Percentiles rank a stretch among this genome's conserved stretches.
Evolutionary conservation across 2,797 vertebrate species (phyloP).

Genomic region (Coranthus polyacanthus): DNA sequence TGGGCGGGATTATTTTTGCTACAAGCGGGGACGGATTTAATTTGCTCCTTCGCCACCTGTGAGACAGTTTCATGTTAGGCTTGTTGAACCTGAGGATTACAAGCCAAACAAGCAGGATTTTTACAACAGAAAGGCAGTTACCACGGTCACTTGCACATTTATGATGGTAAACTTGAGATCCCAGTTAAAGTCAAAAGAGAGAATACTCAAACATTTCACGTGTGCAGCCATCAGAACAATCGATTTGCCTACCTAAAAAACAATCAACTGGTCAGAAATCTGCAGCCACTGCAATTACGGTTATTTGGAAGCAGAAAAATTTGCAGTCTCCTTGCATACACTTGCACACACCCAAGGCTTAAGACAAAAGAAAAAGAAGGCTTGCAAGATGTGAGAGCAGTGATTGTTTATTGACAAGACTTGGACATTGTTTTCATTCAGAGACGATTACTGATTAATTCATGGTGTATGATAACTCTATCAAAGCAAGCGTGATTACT

Average conservation of each 20-base stretch:
- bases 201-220: not conserved
- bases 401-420: constrained; percentile 73
- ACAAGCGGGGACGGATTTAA: constrained; percentile 43
- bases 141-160: not conserved
- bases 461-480: constrained; percentile 18
- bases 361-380: constrained; percentile 13
- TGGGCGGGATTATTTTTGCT: constrained; percentile 33
- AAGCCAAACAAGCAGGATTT: constrained; percentile 23
- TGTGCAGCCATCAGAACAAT: constrained; percentile 24
- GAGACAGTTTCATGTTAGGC: constrained; percentile 39
- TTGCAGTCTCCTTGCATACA: constrained; percentile 33
- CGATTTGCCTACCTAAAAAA: constrained; percentile 29
- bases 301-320: constrained; percentile 46
- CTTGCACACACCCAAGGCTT: not conserved
- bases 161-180: not conserved
- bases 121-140: constrained; percentile 22
- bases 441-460: constrained; percentile 29
- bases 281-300: constrained; percentile 38
- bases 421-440: constrained; percentile 26
- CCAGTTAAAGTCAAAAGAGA: not conserved
- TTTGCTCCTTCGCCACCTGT: constrained; percentile 48
- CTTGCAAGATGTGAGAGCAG: constrained; percentile 30
- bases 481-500: constrained; percentile 7
- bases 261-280: constrained; percentile 40
- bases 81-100: constrained; percentile 58